Evolutionary conservation across 2,797 vertebrate species (phyloP), one percentile per base, ranked within the genome.

Genomic region (Anguilla pacifica): DNA sequence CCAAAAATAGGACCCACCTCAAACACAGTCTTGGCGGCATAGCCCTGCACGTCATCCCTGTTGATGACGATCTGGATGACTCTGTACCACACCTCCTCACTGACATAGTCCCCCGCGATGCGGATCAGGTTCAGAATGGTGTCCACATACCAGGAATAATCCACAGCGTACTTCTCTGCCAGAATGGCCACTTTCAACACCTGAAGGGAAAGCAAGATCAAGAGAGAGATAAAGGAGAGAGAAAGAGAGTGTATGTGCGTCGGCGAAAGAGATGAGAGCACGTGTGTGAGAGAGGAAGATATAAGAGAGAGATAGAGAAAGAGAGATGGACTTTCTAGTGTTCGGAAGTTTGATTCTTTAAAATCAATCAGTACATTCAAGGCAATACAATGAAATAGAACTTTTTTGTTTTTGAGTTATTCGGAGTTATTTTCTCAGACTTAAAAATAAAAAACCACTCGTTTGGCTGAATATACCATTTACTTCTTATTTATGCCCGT

Each of bases 81-180:
- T 0, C 95, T 93, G 90, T 96, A 96, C 95, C 95, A 96, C 87
- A 96, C 95, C 83, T 96, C 95, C 89, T 96, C 95, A 0, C 95
- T 96, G 89, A 96, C 95, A 0, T 96, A 96, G 92, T 96, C 95
- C 0, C 95, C 95, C 0, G 95, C 95, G 0, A 96, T 96, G 72
- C 95, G 95, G 88, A 96, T 96, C 88, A 96, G 91, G 88, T 96
- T 96, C 86, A 96, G 93, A 86, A 96, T 96, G 82, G 95, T 96
- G 91, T 96, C 95, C 91, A 96, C 95, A 0, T 96, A 96, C 95
- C 95, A 96, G 85, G 95, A 96, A 83, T 96, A 96, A 88, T 96
- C 95, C 83, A 96, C 95, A 0, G 95, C 95, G 0, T 96, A 96
- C 86, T 95, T 95, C 91, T 96, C 95, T 0, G 95, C 95, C 85